These are phyloP conservation scores for Drosophila varians DNA, from an alignment of 1,140 invertebrate genomes.

Conservation along the genomic window DNA sequence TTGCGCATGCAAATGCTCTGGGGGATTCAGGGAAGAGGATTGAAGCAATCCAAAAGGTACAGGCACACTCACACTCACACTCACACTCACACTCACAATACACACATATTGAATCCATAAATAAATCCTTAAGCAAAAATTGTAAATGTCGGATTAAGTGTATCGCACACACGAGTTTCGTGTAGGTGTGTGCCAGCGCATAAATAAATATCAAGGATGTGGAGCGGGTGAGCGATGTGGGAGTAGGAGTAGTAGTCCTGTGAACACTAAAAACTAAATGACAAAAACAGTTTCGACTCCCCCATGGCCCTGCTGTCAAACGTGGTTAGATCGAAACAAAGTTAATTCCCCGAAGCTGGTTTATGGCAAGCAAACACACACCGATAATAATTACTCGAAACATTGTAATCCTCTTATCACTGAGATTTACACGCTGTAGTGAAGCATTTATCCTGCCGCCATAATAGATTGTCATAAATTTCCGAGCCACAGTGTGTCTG, in stretches of 20 bases:
- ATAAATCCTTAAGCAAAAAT: slow-evolving; percentile 82
- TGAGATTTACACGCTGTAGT: slow-evolving; percentile 65
- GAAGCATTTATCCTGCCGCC: slow-evolving; percentile 29
- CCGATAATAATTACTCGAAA: slow-evolving; percentile 76
- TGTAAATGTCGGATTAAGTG: slow-evolving; percentile 81
- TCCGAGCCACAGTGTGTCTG: neutral
- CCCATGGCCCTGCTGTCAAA: slow-evolving; percentile 47
- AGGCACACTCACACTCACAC: too few species aligned
- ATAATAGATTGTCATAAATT: slow-evolving; percentile 34
- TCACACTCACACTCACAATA: slow-evolving; percentile 42
- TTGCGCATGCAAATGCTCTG: slow-evolving; percentile 64
- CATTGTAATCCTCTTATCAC: slow-evolving; percentile 78
- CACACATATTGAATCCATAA: slow-evolving; percentile 81
- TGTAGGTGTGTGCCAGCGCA: slow-evolving; percentile 33
- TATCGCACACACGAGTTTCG: slow-evolving; percentile 43
- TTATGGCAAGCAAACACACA: slow-evolving; percentile 33
- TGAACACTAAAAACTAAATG: slow-evolving; percentile 71
- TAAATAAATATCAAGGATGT: slow-evolving; percentile 41
- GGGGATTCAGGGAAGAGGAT: slow-evolving; percentile 36
- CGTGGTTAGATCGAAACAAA: slow-evolving; percentile 77
- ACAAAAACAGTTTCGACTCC: slow-evolving; percentile 42
- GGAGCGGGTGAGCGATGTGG: neutral
- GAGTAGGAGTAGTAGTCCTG: neutral
- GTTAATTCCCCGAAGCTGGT: slow-evolving; percentile 68
- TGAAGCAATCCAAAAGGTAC: slow-evolving; percentile 61